phyloP scores from a whole-genome alignment of 2,888 invertebrate species.

The Drosophila quinaria region DNA sequence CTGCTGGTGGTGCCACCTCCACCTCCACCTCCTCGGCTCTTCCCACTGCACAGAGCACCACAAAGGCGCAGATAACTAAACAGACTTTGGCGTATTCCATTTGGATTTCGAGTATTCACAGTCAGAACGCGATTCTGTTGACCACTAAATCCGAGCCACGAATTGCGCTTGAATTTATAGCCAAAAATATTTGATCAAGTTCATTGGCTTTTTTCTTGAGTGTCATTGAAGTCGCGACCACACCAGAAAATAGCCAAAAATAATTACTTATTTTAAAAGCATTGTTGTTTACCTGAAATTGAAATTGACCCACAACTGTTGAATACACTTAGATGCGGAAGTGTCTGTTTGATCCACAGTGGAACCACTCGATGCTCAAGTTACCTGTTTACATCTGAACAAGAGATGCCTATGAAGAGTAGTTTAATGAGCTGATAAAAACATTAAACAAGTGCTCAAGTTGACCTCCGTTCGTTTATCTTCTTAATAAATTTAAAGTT shows the following conservation, averaged over 20 bases:
- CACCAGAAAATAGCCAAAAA: slow-evolving; percentile 37
- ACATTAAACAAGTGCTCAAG: not conserved
- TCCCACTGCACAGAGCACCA: slow-evolving; percentile 25
- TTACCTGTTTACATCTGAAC: not conserved
- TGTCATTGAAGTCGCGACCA: slow-evolving; percentile 60
- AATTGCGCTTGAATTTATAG: slow-evolving; percentile 62
- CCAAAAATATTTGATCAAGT: slow-evolving; percentile 43
- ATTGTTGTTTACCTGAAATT: slow-evolving; percentile 51
- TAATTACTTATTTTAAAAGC: slow-evolving; percentile 43
- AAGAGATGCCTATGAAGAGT: not conserved
- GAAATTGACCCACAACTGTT: slow-evolving; percentile 56
- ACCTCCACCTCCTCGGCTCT: slow-evolving; percentile 16
- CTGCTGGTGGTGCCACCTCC: not conserved
- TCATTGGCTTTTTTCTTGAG: slow-evolving; percentile 49
- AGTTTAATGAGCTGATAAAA: too few relatives aligned
- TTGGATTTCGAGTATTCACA: slow-evolving; percentile 8
- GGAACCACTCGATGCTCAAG: slow-evolving; percentile 13
- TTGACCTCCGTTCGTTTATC: not conserved
- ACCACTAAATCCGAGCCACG: slow-evolving; percentile 49
- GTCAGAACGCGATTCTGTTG: slow-evolving; percentile 19
- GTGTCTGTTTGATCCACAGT: slow-evolving; percentile 25
- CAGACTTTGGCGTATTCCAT: slow-evolving; percentile 53
- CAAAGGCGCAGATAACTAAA: slow-evolving; percentile 38
- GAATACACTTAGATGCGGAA: slow-evolving; percentile 36
- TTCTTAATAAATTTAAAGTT: not conserved